A percentile compares a stretch with the other conserved stretches of the same genome.
Conservation (phyloP, 2,888 invertebrate genomes). For the Hipparchia sbordonii region DNA sequence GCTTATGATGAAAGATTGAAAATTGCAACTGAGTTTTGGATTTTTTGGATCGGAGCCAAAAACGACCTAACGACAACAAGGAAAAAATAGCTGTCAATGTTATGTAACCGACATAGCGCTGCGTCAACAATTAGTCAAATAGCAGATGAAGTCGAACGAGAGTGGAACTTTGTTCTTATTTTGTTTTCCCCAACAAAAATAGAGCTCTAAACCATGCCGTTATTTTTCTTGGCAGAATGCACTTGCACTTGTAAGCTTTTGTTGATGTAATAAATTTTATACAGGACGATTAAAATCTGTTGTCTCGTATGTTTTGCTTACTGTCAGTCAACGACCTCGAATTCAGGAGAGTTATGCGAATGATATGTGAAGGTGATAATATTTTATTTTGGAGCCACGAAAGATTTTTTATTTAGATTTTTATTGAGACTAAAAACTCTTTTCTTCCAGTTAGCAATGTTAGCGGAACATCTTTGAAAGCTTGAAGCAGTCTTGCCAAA, state of each 20-base stretch:
- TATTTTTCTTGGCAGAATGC: constrained; percentile 11
- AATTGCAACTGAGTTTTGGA: constrained; percentile 45
- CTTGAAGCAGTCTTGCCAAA: constrained; percentile 6
- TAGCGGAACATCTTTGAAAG: constrained; percentile 2
- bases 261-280: constrained; percentile 31
- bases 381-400: constrained; percentile 56
- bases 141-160: constrained; percentile 17
- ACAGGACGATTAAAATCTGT: constrained; percentile 34
- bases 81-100: constrained; percentile 78
- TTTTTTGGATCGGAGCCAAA: constrained; percentile 72
- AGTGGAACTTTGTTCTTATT: constrained; percentile 7
- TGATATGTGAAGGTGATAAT: constrained; percentile 70
- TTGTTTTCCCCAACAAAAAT: neutral
- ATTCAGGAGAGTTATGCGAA: constrained; percentile 59
- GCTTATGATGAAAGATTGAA: constrained; percentile 33
- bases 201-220: neutral
- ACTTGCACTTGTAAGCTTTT: constrained; percentile 27
- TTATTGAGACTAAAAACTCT: neutral
- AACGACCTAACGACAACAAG: constrained; percentile 67
- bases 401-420: constrained; percentile 26
- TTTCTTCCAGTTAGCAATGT: neutral
- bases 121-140: constrained; percentile 43
- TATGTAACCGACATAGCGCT: constrained; percentile 47
- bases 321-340: constrained; percentile 66
- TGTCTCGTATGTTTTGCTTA: constrained; percentile 50